Base-by-base conservation (phyloP, 1,140 invertebrate species). In the Drosophila ironensis region DNA sequence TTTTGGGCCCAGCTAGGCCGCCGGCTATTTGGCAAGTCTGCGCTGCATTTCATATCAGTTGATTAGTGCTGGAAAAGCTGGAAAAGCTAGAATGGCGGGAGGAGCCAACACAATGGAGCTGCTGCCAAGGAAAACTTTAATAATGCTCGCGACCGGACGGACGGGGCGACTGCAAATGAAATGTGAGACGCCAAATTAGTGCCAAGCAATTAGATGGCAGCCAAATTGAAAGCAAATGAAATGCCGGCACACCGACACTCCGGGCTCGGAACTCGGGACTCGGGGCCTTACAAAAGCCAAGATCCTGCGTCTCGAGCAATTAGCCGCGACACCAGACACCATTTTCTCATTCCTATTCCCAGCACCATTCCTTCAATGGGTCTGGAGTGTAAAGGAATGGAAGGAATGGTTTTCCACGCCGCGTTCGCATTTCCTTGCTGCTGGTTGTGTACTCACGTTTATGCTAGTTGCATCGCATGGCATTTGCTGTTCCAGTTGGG, bases 401-500 rank as follows among this genome's bases (percentile, higher is more conserved):
- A n/a, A n/a, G 30, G 30, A 33, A 12, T 30, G 28, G 28, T 30
- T 11, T 30, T 30, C 6, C n/a, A n/a, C n/a, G 8, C 25, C 25
- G 7, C 28, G 28, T 47, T 28, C 22, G 42, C 27, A 27, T 25
- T 57, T 35, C 52, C 14, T 12, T 8, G 45, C 14, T 37, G 14
- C 14, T 17, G 53, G 40, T 47, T 17, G 19, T 9, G 33, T 86
- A 84, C 80, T 84, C 82, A 84, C 80, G 73, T 86, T 84, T 86
- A 80, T 84, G 74, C 80, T 80, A 69, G 74, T 84, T 80, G 80
- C 80, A 74, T 84, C 70, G 70, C 74, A 80, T 72, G 71, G 80
- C 81, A 80, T 86, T 86, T 86, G 80, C 74, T 74, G 70, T 84
- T 86, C 75, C 80, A 80, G 80, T 86, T 78, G 75, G 78, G 80